These are phyloP conservation scores for Spodoptera frugiperda DNA, from an alignment of 1,140 invertebrate species.

Conservation along the genomic window DNA sequence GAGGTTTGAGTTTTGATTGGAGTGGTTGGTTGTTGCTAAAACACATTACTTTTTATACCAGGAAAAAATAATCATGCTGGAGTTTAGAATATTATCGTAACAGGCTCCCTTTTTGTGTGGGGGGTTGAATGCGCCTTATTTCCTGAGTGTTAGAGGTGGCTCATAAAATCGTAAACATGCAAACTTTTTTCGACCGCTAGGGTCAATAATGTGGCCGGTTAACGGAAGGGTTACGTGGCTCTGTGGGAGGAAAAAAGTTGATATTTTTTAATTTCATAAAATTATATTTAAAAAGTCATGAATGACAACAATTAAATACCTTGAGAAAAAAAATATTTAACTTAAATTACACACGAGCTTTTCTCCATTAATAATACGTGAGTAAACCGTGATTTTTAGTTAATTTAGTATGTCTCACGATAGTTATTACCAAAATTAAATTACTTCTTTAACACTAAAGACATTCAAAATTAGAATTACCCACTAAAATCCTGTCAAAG, in stretches of 20 bases:
- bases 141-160: slow-evolving; percentile 36
- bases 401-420: too few relatives aligned
- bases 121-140: slow-evolving; percentile 54
- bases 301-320: too few relatives aligned
- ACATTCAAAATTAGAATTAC: not conserved
- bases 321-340: too few relatives aligned
- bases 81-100: slow-evolving; percentile 64
- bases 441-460: too few relatives aligned
- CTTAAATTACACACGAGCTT: too few relatives aligned
- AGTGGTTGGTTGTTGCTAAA: slow-evolving; percentile 12
- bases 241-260: not conserved
- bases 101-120: slow-evolving; percentile 58
- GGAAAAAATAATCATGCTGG: slow-evolving; percentile 64
- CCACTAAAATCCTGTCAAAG: not conserved
- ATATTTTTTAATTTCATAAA: not conserved
- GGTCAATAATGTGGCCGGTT: slow-evolving; percentile 38
- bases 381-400: too few relatives aligned
- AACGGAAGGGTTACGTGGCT: slow-evolving; percentile 38
- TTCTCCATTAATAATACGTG: too few relatives aligned
- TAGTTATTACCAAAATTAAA: too few relatives aligned
- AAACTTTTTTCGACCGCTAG: slow-evolving; percentile 25
- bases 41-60: slow-evolving; percentile 69
- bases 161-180: slow-evolving; percentile 29
- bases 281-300: not conserved
- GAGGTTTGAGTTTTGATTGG: slow-evolving; percentile 9